Evolutionary conservation across 37 sponge, comb jelly and placozoan genomes (phyloP).

Genomic region (Mnemiopsis leidyi): DNA sequence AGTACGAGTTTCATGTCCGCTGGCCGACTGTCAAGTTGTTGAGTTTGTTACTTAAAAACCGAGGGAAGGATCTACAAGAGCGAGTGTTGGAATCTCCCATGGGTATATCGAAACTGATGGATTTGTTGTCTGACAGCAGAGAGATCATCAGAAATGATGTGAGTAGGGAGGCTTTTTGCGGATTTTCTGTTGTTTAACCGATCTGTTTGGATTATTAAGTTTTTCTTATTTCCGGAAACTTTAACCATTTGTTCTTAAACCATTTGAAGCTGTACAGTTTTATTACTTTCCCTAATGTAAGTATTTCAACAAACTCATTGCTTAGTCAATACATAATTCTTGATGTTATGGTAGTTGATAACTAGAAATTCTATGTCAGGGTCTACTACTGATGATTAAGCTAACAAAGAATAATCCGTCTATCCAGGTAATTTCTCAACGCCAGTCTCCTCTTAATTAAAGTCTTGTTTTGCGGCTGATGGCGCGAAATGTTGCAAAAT

Average conservation of each 20-base stretch:
- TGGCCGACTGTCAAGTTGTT: constrained; percentile 75
- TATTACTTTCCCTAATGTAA: too few species aligned
- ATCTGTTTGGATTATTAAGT: too few species aligned
- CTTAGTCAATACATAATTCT: too few species aligned
- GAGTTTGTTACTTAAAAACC: constrained; percentile 68
- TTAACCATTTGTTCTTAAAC: background rate
- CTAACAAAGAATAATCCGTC: constrained; percentile 79
- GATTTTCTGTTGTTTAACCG: too few species aligned
- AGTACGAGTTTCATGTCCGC: constrained; percentile 83
- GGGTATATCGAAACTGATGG: constrained; percentile 79
- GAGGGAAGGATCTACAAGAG: constrained; percentile 71
- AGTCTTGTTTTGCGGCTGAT: background rate
- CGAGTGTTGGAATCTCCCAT: constrained; percentile 68
- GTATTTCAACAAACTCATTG: too few species aligned
- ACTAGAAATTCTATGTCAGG: too few species aligned
- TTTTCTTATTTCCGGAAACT: too few species aligned
- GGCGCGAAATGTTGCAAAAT: background rate
- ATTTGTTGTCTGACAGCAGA: constrained; percentile 79
- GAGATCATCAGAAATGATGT: constrained; percentile 90
- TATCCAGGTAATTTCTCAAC: constrained; percentile 72
- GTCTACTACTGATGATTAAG: constrained; percentile 75
- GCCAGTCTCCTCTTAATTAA: too few species aligned
- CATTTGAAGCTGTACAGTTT: too few species aligned
- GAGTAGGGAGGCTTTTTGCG: background rate
- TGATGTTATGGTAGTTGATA: too few species aligned